Percentiles rank a stretch among this genome's conserved stretches.
Conservation (phyloP, 2,797 vertebrate genomes). For the Helostoma temminkii region DNA sequence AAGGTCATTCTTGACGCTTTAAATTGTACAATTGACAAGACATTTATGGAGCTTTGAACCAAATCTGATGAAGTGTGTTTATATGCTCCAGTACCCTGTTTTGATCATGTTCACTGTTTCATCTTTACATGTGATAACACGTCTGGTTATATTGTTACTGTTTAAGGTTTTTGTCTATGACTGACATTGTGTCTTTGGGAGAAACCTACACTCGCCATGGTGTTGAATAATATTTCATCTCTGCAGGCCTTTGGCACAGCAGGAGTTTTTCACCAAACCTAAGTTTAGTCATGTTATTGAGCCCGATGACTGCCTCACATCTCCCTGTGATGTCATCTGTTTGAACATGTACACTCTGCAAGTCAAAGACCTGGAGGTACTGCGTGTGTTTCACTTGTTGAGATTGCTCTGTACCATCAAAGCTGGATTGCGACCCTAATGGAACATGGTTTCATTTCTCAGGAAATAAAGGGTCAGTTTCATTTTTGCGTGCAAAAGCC, state of each 20-base stretch:
- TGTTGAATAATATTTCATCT: conserved; percentile 2
- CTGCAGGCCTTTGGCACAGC: conserved; percentile 82
- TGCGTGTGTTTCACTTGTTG: not conserved
- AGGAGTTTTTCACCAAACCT: conserved; percentile 88
- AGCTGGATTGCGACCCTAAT: not conserved
- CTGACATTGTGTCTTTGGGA: not conserved
- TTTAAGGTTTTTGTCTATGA: not conserved
- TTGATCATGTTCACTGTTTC: not conserved
- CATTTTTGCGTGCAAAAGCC: conserved; percentile 67
- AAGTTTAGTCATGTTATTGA: conserved; percentile 85
- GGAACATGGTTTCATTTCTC: conserved; percentile 55
- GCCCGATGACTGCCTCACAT: conserved; percentile 79
- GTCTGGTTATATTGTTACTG: not conserved
- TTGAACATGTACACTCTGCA: conserved; percentile 85
- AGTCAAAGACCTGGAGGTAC: conserved; percentile 79
- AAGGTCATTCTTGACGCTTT: not conserved
- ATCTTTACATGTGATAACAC: not conserved
- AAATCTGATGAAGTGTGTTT: not conserved
- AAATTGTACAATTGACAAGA: not conserved
- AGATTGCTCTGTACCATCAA: rapidly evolving
- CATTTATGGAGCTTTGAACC: not conserved
- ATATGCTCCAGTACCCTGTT: not conserved
- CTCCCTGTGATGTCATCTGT: conserved; percentile 77
- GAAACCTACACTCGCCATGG: not conserved
- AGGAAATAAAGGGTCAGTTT: conserved; percentile 81